These are phyloP conservation scores for Crocallis elinguaria DNA, from an alignment of 2,888 invertebrate genomes.

Conservation along the genomic window DNA sequence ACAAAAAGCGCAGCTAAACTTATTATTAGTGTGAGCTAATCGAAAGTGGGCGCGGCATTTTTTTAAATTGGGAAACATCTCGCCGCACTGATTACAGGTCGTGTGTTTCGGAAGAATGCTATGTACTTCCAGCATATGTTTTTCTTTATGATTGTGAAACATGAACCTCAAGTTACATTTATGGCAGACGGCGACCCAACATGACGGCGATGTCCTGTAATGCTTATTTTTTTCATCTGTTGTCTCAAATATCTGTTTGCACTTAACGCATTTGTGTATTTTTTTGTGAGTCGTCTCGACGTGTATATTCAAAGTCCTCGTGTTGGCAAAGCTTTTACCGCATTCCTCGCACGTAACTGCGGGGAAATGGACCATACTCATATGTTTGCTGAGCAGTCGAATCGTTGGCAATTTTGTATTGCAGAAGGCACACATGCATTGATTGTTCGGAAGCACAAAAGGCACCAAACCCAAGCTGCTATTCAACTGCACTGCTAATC, in stretches of 20 bases:
- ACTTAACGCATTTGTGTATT: conserved; percentile 27
- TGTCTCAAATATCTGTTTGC: conserved; percentile 20
- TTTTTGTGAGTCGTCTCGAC: conserved; percentile 24
- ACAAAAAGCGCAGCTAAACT: conserved; percentile 12
- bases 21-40: conserved; percentile 6
- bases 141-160: conserved; percentile 13
- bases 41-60: conserved; percentile 6
- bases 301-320: conserved; percentile 17
- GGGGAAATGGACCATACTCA: conserved; percentile 40
- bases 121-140: conserved; percentile 42
- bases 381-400: conserved; percentile 41
- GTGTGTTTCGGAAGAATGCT: not conserved
- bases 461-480: conserved; percentile 30
- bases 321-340: conserved; percentile 26
- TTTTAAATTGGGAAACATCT: conserved; percentile 7
- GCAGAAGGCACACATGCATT: conserved; percentile 29
- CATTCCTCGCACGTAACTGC: conserved; percentile 42
- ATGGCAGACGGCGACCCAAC: conserved; percentile 27
- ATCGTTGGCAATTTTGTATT: conserved; percentile 24
- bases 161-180: conserved; percentile 34
- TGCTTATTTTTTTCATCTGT: conserved; percentile 23
- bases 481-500: conserved; percentile 30
- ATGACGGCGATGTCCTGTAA: conserved; percentile 15
- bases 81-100: conserved; percentile 18
- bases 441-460: conserved; percentile 26